These are phyloP conservation scores for Thunnus albacares DNA, from an alignment of 2,797 vertebrate species.

Conservation along the genomic window DNA sequence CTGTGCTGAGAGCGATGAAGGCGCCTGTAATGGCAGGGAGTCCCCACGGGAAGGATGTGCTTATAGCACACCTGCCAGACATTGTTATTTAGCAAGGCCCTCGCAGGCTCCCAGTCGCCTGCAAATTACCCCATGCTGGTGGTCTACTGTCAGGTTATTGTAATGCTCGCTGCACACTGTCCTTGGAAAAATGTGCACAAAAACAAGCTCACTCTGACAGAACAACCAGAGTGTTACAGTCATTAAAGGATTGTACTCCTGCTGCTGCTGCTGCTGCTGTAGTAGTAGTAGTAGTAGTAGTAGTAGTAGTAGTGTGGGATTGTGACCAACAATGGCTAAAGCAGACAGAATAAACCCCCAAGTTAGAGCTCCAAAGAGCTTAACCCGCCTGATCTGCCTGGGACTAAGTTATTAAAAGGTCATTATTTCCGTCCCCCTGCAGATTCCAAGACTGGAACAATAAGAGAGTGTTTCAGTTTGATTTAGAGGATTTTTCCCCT, in stretches of 20 bases:
- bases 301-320: slow-evolving; percentile 34
- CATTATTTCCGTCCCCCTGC: slow-evolving; percentile 72
- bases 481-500: slow-evolving; percentile 52
- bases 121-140: slow-evolving; percentile 73
- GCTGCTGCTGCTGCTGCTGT: slow-evolving; percentile 15
- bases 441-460: slow-evolving; percentile 75
- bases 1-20: slow-evolving; percentile 47
- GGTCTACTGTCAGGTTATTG: slow-evolving; percentile 65
- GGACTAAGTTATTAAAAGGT: slow-evolving; percentile 83
- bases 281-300: not conserved
- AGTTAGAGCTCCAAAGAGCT: slow-evolving; percentile 73
- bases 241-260: slow-evolving; percentile 62
- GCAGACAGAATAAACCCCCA: slow-evolving; percentile 74
- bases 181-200: slow-evolving; percentile 51
- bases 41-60: slow-evolving; percentile 64
- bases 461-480: slow-evolving; percentile 67
- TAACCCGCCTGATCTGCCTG: slow-evolving; percentile 68
- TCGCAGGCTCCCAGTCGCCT: slow-evolving; percentile 68
- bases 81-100: slow-evolving; percentile 73
- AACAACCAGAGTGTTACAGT: slow-evolving; percentile 44
- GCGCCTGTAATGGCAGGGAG: slow-evolving; percentile 67
- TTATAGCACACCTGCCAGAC: slow-evolving; percentile 79
- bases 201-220: slow-evolving; percentile 35
- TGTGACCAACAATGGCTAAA: slow-evolving; percentile 63
- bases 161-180: slow-evolving; percentile 49